Evolutionary conservation across 2,797 vertebrate species (phyloP), one percentile per base, ranked within the genome.

Genomic region (Galaxias olidus): DNA sequence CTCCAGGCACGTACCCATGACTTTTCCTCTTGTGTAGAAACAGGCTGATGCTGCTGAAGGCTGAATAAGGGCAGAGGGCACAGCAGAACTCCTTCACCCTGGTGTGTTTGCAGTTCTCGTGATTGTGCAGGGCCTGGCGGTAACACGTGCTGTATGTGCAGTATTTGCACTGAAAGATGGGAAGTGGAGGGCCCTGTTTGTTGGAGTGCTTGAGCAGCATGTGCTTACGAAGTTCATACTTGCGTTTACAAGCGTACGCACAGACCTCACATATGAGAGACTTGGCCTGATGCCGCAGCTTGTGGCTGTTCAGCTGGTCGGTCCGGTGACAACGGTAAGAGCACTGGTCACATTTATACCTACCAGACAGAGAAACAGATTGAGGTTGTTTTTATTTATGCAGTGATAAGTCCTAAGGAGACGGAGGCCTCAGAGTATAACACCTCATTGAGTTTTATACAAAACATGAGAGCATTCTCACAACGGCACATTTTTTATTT

Each of bases 81-180:
- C 98, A 99, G 52, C 81, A 80, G 68, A 96, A 99, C 84, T 96
- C 92, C 1, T 90, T 92, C 50, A 95, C 91, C 74, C 91, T 94
- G 48, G 98, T 98, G 69, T 99, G 97, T 79, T 95, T 98, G 87
- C 96, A 96, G 91, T 99, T 99, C 87, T 99, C 97, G 0, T 99
- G 97, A 87, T 96, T 98, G 56, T 94, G 91, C 43, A 99, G 89
- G 0, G 96, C 95, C 78, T 99, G 97, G 20, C 95, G 93, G 84
- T 98, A 94, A 74, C 91, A 91, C 41, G 94, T 97, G 18, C 93
- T 90, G 80, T 98, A 98, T 10, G 90, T 73, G 68, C 98, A 99
- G 83, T 96, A 98, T 77, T 92, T 95, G 83, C 98, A 99, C 73
- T 93, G 93, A 57, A 93, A 92, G 56, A 93, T 1, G 0, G 93